These are phyloP conservation scores for Thaumatotibia leucotreta DNA, from an alignment of 1,140 invertebrate species.

Conservation along the genomic window DNA sequence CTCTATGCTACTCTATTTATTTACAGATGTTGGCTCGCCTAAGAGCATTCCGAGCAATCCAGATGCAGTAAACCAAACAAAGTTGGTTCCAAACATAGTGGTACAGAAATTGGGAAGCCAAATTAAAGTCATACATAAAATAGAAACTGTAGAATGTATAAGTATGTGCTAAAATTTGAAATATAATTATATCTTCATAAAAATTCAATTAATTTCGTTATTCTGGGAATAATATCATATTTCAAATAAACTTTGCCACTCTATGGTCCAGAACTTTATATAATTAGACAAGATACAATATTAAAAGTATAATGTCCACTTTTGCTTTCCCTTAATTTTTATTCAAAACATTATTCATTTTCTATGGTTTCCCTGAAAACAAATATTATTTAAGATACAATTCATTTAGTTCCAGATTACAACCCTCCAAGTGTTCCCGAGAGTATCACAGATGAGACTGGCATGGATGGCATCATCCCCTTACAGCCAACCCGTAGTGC, in stretches of 20 bases:
- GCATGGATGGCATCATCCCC: constrained; percentile 65
- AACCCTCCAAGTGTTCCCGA: constrained; percentile 47
- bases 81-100: not conserved
- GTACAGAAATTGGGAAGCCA: too few species aligned
- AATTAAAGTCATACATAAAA: not conserved
- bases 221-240: too few species aligned
- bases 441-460: constrained; percentile 44
- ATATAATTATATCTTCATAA: not conserved
- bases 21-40: not conserved
- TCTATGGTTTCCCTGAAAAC: too few species aligned
- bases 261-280: too few species aligned
- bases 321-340: not conserved
- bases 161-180: constrained; percentile 30
- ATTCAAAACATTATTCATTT: constrained; percentile 7
- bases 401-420: constrained; percentile 34
- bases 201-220: too few species aligned
- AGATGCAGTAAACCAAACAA: not conserved
- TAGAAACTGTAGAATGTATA: constrained; percentile 8
- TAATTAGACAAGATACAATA: too few species aligned
- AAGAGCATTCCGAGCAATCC: not conserved
- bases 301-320: too few species aligned
- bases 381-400: too few species aligned
- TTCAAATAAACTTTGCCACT: too few species aligned
- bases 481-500: constrained; percentile 40
- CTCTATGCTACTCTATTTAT: too few species aligned